phyloP scores from a whole-genome alignment of 2,797 vertebrate species.

The Sebastiscus albofasciatus region DNA sequence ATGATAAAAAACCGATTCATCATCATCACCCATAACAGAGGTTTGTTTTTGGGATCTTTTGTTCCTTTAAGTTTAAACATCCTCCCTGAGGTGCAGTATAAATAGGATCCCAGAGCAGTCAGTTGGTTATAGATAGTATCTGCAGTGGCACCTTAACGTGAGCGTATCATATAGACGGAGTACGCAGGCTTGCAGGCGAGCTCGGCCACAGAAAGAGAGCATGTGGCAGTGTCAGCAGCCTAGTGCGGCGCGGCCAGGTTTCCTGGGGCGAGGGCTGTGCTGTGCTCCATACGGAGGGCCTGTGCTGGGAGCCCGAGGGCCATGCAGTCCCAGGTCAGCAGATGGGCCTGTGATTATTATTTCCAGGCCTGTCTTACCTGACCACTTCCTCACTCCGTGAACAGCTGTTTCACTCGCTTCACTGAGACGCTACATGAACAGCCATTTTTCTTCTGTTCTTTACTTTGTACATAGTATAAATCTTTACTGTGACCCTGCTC shows the following conservation, averaged over 20 bases:
- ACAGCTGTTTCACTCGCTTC: slow-evolving; percentile 97
- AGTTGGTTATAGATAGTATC: slow-evolving; percentile 64
- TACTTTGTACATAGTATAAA: slow-evolving; percentile 94
- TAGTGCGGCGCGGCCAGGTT: slow-evolving; percentile 80
- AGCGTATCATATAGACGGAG: slow-evolving; percentile 45
- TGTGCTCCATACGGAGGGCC: slow-evolving; percentile 91
- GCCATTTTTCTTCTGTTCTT: slow-evolving; percentile 97
- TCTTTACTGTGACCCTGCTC: slow-evolving; percentile 95
- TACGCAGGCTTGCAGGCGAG: slow-evolving; percentile 43
- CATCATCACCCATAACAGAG: slow-evolving; percentile 67
- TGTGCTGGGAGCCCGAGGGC: slow-evolving; percentile 90
- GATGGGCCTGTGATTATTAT: slow-evolving; percentile 97
- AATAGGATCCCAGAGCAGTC: slow-evolving; percentile 54
- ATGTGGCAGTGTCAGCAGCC: slow-evolving; percentile 88
- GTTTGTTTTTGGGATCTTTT: slow-evolving; percentile 65
- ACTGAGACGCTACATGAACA: slow-evolving; percentile 86
- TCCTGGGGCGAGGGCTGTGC: slow-evolving; percentile 82
- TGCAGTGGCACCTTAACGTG: slow-evolving; percentile 63
- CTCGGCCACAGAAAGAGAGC: slow-evolving; percentile 78
- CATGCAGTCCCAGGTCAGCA: slow-evolving; percentile 94
- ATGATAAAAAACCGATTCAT: slow-evolving; percentile 73
- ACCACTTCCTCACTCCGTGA: slow-evolving; percentile 94
- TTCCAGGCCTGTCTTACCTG: slow-evolving; percentile 94
- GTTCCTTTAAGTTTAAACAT: slow-evolving; percentile 51
- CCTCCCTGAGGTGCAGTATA: slow-evolving; percentile 51